A percentile compares a stretch with the other conserved stretches of the same genome.
Conservation (phyloP, 2,113 vertebrate genomes). For the Irena cyanogastra region DNA sequence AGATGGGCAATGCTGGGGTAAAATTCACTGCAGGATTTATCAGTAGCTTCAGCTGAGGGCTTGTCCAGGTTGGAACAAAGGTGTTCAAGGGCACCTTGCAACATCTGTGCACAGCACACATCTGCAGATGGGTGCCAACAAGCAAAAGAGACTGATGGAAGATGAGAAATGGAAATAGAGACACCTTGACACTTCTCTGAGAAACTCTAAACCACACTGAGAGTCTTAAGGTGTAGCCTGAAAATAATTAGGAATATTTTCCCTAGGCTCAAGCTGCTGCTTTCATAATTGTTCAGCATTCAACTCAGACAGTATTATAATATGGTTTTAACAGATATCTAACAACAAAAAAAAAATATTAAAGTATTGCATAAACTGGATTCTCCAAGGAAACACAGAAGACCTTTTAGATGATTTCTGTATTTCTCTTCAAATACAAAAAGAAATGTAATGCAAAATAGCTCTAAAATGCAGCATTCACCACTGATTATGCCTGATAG, state of each 20-base stretch:
- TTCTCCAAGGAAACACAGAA: not conserved
- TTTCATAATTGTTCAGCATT: not conserved
- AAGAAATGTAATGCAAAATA: not conserved
- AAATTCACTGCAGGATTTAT: not conserved
- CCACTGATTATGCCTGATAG: not conserved
- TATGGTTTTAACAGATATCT: not conserved
- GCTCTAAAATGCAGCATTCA: not conserved
- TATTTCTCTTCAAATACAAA: not conserved
- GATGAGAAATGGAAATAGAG: not conserved
- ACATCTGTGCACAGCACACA: not conserved
- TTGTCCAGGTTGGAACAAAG: not conserved
- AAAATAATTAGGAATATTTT: not conserved
- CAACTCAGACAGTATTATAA: not conserved
- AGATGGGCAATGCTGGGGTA: not conserved
- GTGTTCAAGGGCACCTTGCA: conserved; percentile 22
- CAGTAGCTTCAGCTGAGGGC: not conserved
- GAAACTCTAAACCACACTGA: not conserved
- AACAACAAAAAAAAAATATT: not conserved
- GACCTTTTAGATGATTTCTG: not conserved
- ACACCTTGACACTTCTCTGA: not conserved
- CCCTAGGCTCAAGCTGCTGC: not conserved
- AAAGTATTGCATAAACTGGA: not conserved
- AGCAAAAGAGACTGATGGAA: not conserved
- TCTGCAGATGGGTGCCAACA: not conserved
- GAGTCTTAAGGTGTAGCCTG: not conserved